Percentiles rank a stretch among this genome's conserved stretches.
Conservation (phyloP, 2,113 vertebrate genomes). For the Lathamus discolor region DNA sequence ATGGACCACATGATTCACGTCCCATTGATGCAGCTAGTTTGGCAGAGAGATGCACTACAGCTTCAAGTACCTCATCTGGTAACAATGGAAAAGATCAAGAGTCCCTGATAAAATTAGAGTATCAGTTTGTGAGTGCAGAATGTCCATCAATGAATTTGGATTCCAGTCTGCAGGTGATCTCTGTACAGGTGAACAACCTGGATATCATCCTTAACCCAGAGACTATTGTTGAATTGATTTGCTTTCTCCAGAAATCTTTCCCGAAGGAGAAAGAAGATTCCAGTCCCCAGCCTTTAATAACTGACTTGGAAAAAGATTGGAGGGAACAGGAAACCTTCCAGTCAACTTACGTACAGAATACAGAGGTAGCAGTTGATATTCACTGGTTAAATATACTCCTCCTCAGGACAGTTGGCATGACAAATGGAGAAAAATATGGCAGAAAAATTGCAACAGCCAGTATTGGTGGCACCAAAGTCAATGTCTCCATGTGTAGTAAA, state of each 20-base stretch:
- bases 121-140: constrained; percentile 97
- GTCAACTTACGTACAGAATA: constrained; percentile 90
- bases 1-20: background rate
- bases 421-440: constrained; percentile 86
- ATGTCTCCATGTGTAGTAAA: constrained; percentile 87
- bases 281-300: constrained; percentile 78
- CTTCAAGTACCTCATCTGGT: background rate
- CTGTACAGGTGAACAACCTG: constrained; percentile 93
- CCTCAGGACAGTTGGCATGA: constrained; percentile 85
- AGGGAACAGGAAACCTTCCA: constrained; percentile 80
- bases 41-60: background rate
- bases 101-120: constrained; percentile 93
- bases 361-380: constrained; percentile 93
- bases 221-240: constrained; percentile 95
- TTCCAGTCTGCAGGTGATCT: constrained; percentile 91
- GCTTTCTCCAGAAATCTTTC: constrained; percentile 96
- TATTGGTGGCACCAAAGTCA: constrained; percentile 92
- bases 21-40: background rate
- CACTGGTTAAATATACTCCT: constrained; percentile 92
- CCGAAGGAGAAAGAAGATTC: constrained; percentile 87
- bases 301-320: constrained; percentile 69
- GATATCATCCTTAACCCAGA: constrained; percentile 98
- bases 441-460: constrained; percentile 97
- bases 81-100: constrained; percentile 82
- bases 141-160: constrained; percentile 95